Evolutionary conservation across 1,140 invertebrate species (phyloP).

Genomic region (Zaprionus capensis): DNA sequence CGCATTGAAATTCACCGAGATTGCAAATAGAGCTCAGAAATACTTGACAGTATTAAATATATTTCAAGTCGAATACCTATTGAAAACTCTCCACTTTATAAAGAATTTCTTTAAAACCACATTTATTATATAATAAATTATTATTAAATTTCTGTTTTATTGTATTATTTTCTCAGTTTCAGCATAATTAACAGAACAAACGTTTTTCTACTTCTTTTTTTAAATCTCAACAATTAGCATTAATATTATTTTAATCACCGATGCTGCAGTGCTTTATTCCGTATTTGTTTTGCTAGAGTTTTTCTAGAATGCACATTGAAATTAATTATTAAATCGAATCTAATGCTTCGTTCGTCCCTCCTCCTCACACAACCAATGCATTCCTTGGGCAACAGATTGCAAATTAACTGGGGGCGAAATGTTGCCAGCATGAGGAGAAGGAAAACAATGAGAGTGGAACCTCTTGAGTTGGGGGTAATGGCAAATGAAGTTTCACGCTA

Average conservation of each 20-base stretch:
- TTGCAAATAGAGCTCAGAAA: background rate
- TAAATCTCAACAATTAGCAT: background rate
- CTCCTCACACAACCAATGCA: slow-evolving; percentile 58
- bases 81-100: background rate
- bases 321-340: slow-evolving; percentile 79
- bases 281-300: background rate
- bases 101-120: background rate
- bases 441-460: slow-evolving; percentile 28
- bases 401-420: slow-evolving; percentile 39
- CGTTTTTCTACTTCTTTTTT: background rate
- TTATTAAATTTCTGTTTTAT: background rate
- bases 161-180: background rate
- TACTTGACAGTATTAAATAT: background rate
- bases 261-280: background rate
- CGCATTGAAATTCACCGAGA: background rate
- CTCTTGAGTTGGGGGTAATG: slow-evolving; percentile 25
- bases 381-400: slow-evolving; percentile 49
- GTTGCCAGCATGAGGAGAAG: slow-evolving; percentile 3
- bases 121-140: too few species aligned
- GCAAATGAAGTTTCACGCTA: slow-evolving; percentile 66
- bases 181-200: background rate
- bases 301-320: slow-evolving; percentile 28
- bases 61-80: background rate
- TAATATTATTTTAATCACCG: background rate
- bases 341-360: slow-evolving; percentile 43